phyloP scores from a whole-genome alignment of 2,797 vertebrate species.

The Danio jaintianensis region DNA sequence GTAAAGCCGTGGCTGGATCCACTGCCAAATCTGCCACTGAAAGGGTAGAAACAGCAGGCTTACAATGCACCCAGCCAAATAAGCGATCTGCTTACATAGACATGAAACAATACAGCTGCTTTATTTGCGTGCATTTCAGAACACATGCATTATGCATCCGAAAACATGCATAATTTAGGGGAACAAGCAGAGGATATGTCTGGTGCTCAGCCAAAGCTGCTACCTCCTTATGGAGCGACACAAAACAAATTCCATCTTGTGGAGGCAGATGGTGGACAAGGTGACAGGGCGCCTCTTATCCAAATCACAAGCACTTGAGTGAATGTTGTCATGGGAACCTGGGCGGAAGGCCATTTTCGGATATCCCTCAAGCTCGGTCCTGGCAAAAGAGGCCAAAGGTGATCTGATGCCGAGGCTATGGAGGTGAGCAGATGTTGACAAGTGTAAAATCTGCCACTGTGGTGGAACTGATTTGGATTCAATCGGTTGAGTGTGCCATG shows the following conservation, averaged over 20 bases:
- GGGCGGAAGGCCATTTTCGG: slow-evolving; percentile 58
- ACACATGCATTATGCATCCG: slow-evolving; percentile 77
- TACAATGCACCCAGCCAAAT: slow-evolving; percentile 67
- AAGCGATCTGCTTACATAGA: slow-evolving; percentile 70
- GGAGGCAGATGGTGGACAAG: slow-evolving; percentile 75
- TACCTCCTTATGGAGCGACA: slow-evolving; percentile 57
- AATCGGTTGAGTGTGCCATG: not conserved
- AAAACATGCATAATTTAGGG: slow-evolving; percentile 78
- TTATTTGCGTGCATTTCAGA: slow-evolving; percentile 73
- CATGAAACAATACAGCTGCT: slow-evolving; percentile 73
- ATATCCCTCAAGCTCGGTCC: slow-evolving; percentile 51
- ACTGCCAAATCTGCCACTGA: slow-evolving; percentile 48
- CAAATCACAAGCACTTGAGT: slow-evolving; percentile 69
- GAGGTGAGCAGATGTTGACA: slow-evolving; percentile 19
- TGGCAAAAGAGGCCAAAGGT: slow-evolving; percentile 48
- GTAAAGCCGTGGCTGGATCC: slow-evolving; percentile 44
- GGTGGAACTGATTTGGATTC: not conserved
- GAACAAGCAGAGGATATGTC: slow-evolving; percentile 75
- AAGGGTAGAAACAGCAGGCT: slow-evolving; percentile 51
- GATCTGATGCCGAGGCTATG: slow-evolving; percentile 10
- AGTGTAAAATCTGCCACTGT: not conserved
- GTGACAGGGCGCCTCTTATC: slow-evolving; percentile 66
- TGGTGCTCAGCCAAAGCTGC: slow-evolving; percentile 69
- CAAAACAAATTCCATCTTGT: slow-evolving; percentile 72
- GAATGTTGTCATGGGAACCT: slow-evolving; percentile 77